These are phyloP conservation scores for Julus scanicus DNA, from an alignment of 2,888 invertebrate species.

Conservation along the genomic window DNA sequence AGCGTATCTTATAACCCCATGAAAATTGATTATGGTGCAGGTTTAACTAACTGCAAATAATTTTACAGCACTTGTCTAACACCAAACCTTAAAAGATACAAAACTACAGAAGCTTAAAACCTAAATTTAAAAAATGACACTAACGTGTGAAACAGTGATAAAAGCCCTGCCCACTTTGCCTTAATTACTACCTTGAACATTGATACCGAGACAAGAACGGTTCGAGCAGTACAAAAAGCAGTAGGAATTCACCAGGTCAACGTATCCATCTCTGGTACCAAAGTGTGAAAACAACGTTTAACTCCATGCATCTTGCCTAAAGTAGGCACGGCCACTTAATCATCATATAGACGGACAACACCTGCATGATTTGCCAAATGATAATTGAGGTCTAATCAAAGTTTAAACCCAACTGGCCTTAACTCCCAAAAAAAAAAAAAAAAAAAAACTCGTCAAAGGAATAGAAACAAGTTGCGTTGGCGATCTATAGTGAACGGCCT, in stretches of 20 bases:
- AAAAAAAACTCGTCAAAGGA: not conserved
- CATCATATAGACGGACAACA: not conserved
- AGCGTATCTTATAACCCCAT: too few relatives aligned
- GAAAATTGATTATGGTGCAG: too few relatives aligned
- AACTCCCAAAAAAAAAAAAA: not conserved
- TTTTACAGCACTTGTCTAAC: too few relatives aligned
- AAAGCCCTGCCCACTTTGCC: not conserved
- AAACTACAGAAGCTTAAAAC: not conserved
- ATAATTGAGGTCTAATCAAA: conserved; percentile 4
- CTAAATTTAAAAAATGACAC: not conserved
- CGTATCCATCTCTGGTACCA: not conserved
- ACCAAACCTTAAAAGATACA: not conserved
- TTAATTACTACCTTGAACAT: not conserved
- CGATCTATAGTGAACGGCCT: not conserved
- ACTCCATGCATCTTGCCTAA: not conserved
- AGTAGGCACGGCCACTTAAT: too few relatives aligned
- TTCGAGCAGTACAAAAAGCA: not conserved
- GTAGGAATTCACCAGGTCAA: not conserved
- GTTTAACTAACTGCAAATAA: too few relatives aligned
- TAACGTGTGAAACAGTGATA: not conserved
- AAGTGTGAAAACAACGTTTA: not conserved
- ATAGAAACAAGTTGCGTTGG: not conserved
- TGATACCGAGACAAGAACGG: not conserved
- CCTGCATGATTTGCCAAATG: conserved; percentile 8
- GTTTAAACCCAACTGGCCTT: not conserved